Conservation (phyloP, 2,888 invertebrate genomes). For the Eupithecia abbreviata region DNA sequence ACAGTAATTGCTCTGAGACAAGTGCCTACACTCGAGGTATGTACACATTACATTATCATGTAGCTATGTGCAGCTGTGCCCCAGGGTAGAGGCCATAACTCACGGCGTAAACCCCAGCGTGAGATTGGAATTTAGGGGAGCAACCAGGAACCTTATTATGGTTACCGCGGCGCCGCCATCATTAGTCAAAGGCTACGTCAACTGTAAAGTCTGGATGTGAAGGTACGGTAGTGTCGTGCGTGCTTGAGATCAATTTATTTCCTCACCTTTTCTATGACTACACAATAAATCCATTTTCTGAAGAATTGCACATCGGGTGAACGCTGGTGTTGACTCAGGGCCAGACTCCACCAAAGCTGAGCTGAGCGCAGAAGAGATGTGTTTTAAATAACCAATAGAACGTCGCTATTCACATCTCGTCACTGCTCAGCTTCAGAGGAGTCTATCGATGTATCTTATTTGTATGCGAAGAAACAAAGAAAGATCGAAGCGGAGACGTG, state of each 20-base stretch:
- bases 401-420: too few relatives aligned
- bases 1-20: constrained; percentile 1
- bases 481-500: too few relatives aligned
- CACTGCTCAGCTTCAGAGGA: too few relatives aligned
- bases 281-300: neutral
- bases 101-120: constrained; percentile 19
- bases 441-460: too few relatives aligned
- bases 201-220: constrained; percentile 4
- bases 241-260: neutral
- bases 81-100: constrained; percentile 23
- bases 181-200: constrained; percentile 9
- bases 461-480: too few relatives aligned
- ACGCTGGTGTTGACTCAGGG: too few relatives aligned
- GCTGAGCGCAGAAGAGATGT: too few relatives aligned
- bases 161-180: constrained; percentile 13
- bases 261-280: neutral
- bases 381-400: too few relatives aligned
- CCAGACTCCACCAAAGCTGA: too few relatives aligned
- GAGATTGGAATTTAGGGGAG: constrained; percentile 32
- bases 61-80: constrained; percentile 1
- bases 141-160: constrained; percentile 18
- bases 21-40: neutral
- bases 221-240: neutral
- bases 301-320: neutral
- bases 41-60: neutral